phyloP scores from a whole-genome alignment of 2,797 vertebrate genomes.

The Dromococcyx pavoninus region DNA sequence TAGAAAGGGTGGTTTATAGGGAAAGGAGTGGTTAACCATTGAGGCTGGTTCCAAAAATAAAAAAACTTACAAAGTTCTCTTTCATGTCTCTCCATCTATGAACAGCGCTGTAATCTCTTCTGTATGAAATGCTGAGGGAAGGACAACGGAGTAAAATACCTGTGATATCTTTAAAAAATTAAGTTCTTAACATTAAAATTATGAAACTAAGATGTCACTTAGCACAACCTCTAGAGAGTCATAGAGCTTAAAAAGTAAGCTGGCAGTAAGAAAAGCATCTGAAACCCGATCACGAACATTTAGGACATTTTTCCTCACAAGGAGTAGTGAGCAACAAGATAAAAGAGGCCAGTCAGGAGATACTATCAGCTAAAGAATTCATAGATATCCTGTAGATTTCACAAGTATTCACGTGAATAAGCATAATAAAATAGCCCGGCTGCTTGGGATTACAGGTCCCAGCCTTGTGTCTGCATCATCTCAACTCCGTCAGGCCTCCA shows the following conservation, averaged over 20 bases:
- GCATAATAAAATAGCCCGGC: conserved; percentile 32
- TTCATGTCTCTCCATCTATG: neutral
- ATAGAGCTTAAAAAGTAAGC: neutral
- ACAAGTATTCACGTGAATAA: conserved; percentile 26
- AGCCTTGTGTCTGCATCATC: conserved; percentile 57
- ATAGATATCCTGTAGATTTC: conserved; percentile 47
- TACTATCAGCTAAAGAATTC: conserved; percentile 36
- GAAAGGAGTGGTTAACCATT: neutral
- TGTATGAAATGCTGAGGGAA: neutral
- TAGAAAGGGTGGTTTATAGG: neutral
- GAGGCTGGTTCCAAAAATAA: neutral
- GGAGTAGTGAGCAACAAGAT: neutral
- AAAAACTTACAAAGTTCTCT: neutral
- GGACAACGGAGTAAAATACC: neutral
- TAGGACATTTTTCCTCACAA: neutral
- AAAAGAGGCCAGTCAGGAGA: conserved; percentile 12
- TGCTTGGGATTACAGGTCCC: conserved; percentile 61
- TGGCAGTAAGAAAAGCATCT: neutral
- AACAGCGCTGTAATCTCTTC: neutral
- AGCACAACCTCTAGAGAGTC: neutral
- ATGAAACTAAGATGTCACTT: neutral
- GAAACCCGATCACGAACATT: neutral
- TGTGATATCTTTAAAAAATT: neutral
- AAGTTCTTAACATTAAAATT: neutral
- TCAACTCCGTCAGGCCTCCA: conserved; percentile 2